Percentiles rank a stretch among this genome's conserved stretches.
These are phyloP conservation scores for Sylvietta virens DNA, from an alignment of 2,113 vertebrate species.

Conservation along the genomic window DNA sequence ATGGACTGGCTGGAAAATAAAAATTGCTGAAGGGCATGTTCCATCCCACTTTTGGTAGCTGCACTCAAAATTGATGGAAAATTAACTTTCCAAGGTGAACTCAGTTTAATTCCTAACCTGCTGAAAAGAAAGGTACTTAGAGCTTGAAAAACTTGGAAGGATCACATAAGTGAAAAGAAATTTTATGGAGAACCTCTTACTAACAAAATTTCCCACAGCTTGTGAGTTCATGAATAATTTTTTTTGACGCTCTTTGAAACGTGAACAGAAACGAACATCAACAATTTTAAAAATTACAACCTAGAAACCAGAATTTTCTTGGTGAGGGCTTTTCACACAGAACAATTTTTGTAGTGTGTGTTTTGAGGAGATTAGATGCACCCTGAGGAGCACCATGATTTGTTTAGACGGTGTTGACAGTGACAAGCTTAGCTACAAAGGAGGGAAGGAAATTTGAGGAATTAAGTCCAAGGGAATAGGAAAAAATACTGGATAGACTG, in stretches of 20 bases:
- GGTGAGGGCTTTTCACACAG: background rate
- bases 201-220: background rate
- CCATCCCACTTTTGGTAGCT: background rate
- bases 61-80: background rate
- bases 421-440: background rate
- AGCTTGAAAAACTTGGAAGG: background rate
- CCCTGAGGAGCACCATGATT: background rate
- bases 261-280: background rate
- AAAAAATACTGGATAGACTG: background rate
- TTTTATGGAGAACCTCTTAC: background rate
- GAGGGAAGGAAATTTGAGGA: background rate
- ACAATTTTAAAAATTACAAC: background rate
- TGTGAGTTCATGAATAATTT: background rate
- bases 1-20: background rate
- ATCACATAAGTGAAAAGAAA: background rate
- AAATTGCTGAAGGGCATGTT: slow-evolving; percentile 12
- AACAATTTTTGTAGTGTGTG: background rate
- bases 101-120: slow-evolving; percentile 13
- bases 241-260: background rate
- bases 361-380: background rate
- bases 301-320: background rate
- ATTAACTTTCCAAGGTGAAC: background rate
- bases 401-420: background rate
- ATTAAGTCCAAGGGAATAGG: background rate
- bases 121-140: background rate